A percentile compares a stretch with the other conserved stretches of the same genome.
Conservation (phyloP, 2,888 invertebrate genomes). For the Sesia bembeciformis region DNA sequence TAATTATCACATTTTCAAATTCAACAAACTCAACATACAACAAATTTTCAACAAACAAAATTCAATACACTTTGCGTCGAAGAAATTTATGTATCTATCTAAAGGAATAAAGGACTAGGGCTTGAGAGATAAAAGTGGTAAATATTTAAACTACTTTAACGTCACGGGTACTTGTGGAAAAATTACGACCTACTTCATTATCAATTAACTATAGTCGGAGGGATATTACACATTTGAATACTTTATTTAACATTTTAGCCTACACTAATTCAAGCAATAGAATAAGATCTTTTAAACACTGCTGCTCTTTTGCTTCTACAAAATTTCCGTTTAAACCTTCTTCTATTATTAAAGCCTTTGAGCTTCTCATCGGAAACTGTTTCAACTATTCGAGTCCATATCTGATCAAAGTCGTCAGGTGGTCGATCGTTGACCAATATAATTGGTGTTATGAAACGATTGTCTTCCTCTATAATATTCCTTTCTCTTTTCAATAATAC, state of each 20-base stretch:
- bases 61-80: too few relatives aligned
- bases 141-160: too few relatives aligned
- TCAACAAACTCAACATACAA: too few relatives aligned
- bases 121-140: too few relatives aligned
- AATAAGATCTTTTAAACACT: conserved; percentile 59
- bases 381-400: conserved; percentile 45
- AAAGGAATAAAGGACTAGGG: too few relatives aligned
- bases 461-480: conserved; percentile 17
- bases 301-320: conserved; percentile 47
- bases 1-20: too few relatives aligned
- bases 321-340: conserved; percentile 50
- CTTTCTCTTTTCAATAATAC: conserved; percentile 29
- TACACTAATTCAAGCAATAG: conserved; percentile 34
- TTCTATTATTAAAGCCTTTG: conserved; percentile 39
- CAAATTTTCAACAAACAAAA: too few relatives aligned
- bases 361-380: conserved; percentile 40
- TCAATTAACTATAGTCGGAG: not conserved
- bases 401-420: conserved; percentile 55
- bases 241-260: too few relatives aligned
- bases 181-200: too few relatives aligned
- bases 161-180: too few relatives aligned
- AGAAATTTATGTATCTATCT: too few relatives aligned
- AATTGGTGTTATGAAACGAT: conserved; percentile 39
- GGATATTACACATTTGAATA: not conserved
- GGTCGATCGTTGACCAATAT: conserved; percentile 59